Percentiles rank a stretch among this genome's conserved stretches.
These are phyloP conservation scores for Babyrousa celebensis DNA, from an alignment of 2,797 vertebrate genomes.

Conservation along the genomic window DNA sequence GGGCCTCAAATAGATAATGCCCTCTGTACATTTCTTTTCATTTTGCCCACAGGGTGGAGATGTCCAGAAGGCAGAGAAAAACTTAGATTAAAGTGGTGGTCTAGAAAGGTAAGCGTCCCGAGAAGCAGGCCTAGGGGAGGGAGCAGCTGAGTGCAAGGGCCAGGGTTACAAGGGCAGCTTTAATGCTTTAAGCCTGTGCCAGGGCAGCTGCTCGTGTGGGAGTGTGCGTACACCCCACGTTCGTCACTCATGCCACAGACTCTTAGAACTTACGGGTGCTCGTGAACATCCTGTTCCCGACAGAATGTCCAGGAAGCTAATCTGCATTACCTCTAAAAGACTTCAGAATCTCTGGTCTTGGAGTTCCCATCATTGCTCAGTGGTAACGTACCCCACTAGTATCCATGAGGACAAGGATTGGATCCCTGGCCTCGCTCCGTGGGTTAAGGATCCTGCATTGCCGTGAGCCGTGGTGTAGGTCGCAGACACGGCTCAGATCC, in stretches of 20 bases:
- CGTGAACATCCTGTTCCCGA: not conserved
- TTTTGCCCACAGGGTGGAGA: not conserved
- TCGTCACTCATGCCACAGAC: not conserved
- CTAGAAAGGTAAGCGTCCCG: conserved; percentile 50
- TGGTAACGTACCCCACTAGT: too few relatives aligned
- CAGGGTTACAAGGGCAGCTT: not conserved
- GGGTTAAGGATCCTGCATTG: too few relatives aligned
- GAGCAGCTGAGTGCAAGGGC: not conserved
- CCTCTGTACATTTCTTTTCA: conserved; percentile 44
- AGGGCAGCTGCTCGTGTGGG: not conserved
- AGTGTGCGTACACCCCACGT: not conserved
- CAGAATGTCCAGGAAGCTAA: conserved; percentile 4
- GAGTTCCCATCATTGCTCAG: too few relatives aligned
- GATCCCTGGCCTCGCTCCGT: too few relatives aligned
- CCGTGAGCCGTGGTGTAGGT: too few relatives aligned
- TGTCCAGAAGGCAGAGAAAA: not conserved
- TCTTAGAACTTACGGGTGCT: not conserved
- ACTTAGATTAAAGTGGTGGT: conserved; percentile 11
- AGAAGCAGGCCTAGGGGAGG: not conserved
- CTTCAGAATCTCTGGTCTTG: not conserved
- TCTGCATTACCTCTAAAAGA: not conserved
- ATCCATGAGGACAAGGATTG: too few relatives aligned
- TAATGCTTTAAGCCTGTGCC: not conserved
- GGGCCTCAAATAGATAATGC: conserved; percentile 40
- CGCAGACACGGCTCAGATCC: too few relatives aligned